phyloP scores from a whole-genome alignment of 2,113 vertebrate genomes.

The Brienomyrus brachyistius region DNA sequence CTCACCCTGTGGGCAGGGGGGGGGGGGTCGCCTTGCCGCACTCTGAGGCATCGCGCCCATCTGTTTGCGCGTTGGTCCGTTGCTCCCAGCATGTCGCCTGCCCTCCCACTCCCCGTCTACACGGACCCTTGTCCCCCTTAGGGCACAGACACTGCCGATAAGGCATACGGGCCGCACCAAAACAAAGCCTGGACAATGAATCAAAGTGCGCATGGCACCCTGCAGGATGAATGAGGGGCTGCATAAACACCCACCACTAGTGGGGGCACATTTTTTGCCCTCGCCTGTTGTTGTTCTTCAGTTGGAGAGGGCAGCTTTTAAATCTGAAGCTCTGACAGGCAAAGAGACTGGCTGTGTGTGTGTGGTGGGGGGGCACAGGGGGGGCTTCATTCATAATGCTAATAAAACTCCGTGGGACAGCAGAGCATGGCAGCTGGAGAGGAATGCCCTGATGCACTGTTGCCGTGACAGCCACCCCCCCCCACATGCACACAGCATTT shows the following conservation, averaged over 20 bases:
- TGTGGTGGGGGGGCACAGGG: slow-evolving; percentile 19
- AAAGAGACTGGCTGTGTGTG: slow-evolving; percentile 50
- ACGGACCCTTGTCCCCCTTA: not conserved
- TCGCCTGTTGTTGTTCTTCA: slow-evolving; percentile 53
- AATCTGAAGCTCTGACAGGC: slow-evolving; percentile 64
- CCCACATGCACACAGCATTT: slow-evolving; percentile 38
- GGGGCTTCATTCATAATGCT: slow-evolving; percentile 72
- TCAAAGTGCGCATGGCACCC: slow-evolving; percentile 5
- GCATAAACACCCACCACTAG: not conserved
- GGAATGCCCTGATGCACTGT: slow-evolving; percentile 56
- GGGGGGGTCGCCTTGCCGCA: not conserved
- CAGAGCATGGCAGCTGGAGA: slow-evolving; percentile 55
- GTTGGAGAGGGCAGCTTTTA: slow-evolving; percentile 67
- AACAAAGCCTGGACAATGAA: not conserved
- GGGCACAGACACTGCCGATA: not conserved
- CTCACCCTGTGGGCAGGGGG: not conserved
- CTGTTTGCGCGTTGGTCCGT: slow-evolving; percentile 11
- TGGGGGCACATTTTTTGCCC: not conserved
- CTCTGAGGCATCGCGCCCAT: slow-evolving; percentile 25
- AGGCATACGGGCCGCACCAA: not conserved
- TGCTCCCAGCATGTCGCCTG: not conserved
- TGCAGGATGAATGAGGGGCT: not conserved
- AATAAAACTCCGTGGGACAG: slow-evolving; percentile 65
- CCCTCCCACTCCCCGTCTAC: not conserved
- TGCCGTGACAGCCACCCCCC: slow-evolving; percentile 48